Base-by-base conservation (phyloP, 2,797 vertebrate genomes). In the Phataginus tetradactyla region DNA sequence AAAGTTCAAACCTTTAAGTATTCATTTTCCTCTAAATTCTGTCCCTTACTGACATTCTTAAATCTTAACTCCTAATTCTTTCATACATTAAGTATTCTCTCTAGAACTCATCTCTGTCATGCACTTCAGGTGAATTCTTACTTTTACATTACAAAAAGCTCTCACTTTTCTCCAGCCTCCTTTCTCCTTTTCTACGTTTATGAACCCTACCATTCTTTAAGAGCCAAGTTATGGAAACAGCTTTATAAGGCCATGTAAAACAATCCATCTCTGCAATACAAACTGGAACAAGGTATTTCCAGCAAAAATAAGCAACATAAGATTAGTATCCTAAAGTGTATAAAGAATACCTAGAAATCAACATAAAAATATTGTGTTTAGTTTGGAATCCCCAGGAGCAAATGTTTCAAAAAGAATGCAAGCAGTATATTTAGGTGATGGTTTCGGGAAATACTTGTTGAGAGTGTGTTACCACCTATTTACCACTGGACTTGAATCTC, bases 321-420 rank as follows among this genome's bases (percentile, higher is more conserved):
- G 14, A n/a, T 53, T 53, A 66, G 3, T 49, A 17, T 53, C 53
- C 13, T 77, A 29, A 77, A 91, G 68, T n/a, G 2, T 90, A 21
- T 80, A 59, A 95, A 68, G 18, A 64, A 32, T 63, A 34, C 5
- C 13, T 88, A 32, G 4, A 55, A 81, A n/a, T 59, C 25, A 53
- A 11, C 74, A 72, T 78, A 66, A 66, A 92, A 49, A 71, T 27
- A 61, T 45, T 59, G 7, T 23, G 3, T 83, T 93, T 75, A 75
- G 20, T 91, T 92, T 77, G 20, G 15, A 27, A 84, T 90, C n/a
- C 10, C 53, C 34, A 39, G 49, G 86, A 75, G 27, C 32, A 93
- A 53, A 27, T 83, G 17, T 84, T 92, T 79, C 75, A 42, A 79
- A 92, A 71, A 87, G 9, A 80, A 93, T 49, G 34, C 18, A 93